These are phyloP conservation scores for Gallinago paraguaiae DNA, from an alignment of 2,113 vertebrate species.

Conservation along the genomic window DNA sequence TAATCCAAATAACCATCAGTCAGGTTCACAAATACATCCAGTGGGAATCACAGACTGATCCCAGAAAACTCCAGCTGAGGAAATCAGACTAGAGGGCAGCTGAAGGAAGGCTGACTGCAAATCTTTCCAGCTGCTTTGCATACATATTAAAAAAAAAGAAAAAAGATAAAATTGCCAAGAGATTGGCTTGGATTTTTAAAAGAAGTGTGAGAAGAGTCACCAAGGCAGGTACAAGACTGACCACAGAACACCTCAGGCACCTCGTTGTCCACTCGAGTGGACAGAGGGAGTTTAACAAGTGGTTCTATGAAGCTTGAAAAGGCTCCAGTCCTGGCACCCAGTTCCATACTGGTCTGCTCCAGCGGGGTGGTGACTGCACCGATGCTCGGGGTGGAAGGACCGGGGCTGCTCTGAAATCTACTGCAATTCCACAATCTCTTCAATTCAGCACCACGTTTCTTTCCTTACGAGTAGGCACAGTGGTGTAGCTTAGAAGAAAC, in stretches of 20 bases:
- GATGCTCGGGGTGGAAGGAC: rapidly evolving
- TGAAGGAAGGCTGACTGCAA: background rate
- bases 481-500: constrained; percentile 38
- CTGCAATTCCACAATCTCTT: background rate
- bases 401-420: background rate
- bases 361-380: rapidly evolving
- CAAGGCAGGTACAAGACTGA: background rate
- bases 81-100: background rate
- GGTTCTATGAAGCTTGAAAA: background rate
- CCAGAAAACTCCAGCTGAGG: background rate
- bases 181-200: background rate
- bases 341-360: background rate
- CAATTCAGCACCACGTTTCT: background rate
- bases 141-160: background rate
- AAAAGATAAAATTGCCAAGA: too few relatives aligned
- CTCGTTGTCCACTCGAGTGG: rapidly evolving
- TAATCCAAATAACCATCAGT: background rate
- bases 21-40: background rate
- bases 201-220: background rate
- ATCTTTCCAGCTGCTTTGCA: background rate
- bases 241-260: rapidly evolving
- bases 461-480: background rate
- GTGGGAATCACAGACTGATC: too few relatives aligned
- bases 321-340: rapidly evolving
- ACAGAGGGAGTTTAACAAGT: background rate